phyloP scores from a whole-genome alignment of 2,888 invertebrate species.

The Diloba caeruleocephala region DNA sequence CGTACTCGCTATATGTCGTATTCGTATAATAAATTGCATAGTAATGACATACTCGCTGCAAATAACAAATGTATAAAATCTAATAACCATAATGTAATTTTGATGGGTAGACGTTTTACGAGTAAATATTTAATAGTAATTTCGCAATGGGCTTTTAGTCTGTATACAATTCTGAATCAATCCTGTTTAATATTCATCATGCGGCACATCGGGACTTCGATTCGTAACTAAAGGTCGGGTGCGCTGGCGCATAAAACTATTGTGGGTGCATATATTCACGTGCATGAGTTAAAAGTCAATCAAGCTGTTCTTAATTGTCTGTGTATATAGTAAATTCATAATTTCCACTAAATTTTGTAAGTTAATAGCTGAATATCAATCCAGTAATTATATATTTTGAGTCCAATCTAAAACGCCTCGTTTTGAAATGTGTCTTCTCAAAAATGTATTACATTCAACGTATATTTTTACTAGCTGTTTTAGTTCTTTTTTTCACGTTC shows the following conservation, averaged over 20 bases:
- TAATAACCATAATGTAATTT: conserved; percentile 48
- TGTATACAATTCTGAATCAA: conserved; percentile 32
- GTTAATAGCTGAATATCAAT: not conserved
- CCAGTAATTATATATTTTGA: no score
- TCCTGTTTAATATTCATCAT: conserved; percentile 59
- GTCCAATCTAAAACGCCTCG: no score
- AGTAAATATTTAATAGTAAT: conserved; percentile 46
- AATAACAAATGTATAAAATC: conserved; percentile 23
- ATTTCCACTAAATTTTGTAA: not conserved
- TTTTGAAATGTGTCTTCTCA: no score
- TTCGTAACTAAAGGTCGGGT: conserved; percentile 56
- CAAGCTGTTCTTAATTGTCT: conserved; percentile 22
- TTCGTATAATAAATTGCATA: conserved; percentile 28
- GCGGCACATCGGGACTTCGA: conserved; percentile 47
- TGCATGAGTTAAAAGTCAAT: conserved; percentile 34
- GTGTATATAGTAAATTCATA: not conserved
- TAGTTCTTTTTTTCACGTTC: no score
- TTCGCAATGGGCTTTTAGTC: conserved; percentile 55
- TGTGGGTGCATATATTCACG: conserved; percentile 37
- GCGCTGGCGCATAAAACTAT: conserved; percentile 41
- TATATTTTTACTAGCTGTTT: no score
- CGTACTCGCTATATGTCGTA: conserved; percentile 24
- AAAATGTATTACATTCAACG: no score
- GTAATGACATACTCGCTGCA: conserved; percentile 25
- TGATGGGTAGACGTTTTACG: conserved; percentile 44